Evolutionary conservation across 2,888 invertebrate species (phyloP).

Genomic region (Conus canariensis): DNA sequence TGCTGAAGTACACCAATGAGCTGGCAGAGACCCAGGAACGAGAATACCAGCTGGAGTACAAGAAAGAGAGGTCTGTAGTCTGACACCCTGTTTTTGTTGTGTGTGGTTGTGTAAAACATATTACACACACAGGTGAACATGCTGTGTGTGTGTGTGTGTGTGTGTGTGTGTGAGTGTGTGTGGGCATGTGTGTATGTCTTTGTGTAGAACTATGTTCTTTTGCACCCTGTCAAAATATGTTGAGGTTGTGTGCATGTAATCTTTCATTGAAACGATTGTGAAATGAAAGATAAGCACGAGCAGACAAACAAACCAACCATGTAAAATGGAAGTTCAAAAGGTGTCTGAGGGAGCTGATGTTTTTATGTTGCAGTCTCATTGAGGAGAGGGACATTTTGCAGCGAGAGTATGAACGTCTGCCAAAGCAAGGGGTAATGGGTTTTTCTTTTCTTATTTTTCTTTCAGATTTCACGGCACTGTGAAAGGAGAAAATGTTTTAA

Average conservation of each 20-base stretch:
- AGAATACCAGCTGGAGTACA: slow-evolving; percentile 77
- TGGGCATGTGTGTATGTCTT: background rate
- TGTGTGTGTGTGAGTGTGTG: background rate
- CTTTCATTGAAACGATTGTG: too few relatives aligned
- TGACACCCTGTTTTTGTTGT: background rate
- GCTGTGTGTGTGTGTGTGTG: background rate
- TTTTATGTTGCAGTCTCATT: slow-evolving; percentile 65
- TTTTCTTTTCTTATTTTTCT: background rate
- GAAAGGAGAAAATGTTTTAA: background rate
- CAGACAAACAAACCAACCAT: too few relatives aligned
- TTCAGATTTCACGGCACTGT: background rate
- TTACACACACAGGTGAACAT: background rate
- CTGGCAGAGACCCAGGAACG: slow-evolving; percentile 75
- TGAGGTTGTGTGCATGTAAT: background rate
- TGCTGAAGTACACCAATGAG: slow-evolving; percentile 76
- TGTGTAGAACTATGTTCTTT: background rate
- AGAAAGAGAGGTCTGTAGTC: slow-evolving; percentile 71
- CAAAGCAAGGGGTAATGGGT: slow-evolving; percentile 75
- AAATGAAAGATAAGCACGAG: too few relatives aligned
- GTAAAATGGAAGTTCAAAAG: too few relatives aligned
- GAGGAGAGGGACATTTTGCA: slow-evolving; percentile 77
- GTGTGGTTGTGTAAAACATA: background rate
- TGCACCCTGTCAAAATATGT: background rate
- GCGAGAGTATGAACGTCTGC: slow-evolving; percentile 76
- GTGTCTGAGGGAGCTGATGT: background rate